Base-by-base conservation (phyloP, 37 sponge, comb jelly and placozoan species). In the Halichondria panicea region DNA sequence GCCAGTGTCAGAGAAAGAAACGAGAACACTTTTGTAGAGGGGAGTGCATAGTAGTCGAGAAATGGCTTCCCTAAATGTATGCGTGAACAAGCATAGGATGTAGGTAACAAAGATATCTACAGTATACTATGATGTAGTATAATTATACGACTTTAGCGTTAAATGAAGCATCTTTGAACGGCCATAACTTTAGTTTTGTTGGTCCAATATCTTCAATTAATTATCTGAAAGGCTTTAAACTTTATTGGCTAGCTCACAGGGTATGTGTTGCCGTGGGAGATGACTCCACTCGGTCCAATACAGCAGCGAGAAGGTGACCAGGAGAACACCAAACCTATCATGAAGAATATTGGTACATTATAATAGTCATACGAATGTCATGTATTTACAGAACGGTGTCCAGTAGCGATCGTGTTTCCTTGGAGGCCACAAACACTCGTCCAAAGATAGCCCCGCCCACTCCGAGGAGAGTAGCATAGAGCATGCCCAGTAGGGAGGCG, bases 381-480 rank as follows among this genome's bases (percentile, higher is more conserved):
- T 13, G 24, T 60, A 13, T 43, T 55, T 42, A 78, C 79, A 78
- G 53, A 9, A 57, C 7, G 27, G n/a, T 19, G 59, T 78, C 79
- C 2, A 55, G 32, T 5, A 40, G 4, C 3, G 3, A 7, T 1
- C 63, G 63, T 6, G 2, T 62, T 31, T 75, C 4, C n/a, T 75
- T 33, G 45, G 63, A 25, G 21, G 69, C n/a, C n/a, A n/a, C 41
- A 42, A 56, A 81, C 2, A 63, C 74, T 34, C 81, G 65, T 15
- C 61, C 75, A 33, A 79, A 37, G 2, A 74, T 55, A 15, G 61
- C 52, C 38, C 52, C 75, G 18, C 63, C 43, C 36, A 78, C 12
- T 32, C 66, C 59, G n/a, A 68, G 24, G 22, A 78, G 35, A 15
- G 43, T 59, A 22, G 60, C 52, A 68, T 74, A 60, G 63, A 75